These are phyloP conservation scores for Coboldia fuscipes DNA, from an alignment of 1,140 invertebrate genomes.

Conservation along the genomic window DNA sequence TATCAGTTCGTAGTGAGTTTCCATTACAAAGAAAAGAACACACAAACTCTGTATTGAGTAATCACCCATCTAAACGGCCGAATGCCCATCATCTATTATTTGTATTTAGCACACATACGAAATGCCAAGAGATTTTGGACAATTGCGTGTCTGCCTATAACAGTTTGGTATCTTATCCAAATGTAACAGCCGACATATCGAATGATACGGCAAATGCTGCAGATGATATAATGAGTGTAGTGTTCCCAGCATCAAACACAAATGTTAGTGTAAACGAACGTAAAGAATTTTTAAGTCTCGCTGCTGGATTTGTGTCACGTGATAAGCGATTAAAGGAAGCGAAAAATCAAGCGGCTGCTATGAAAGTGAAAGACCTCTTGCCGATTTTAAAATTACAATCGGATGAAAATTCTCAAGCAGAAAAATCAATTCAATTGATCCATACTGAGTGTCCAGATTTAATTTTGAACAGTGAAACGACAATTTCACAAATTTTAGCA, in stretches of 20 bases:
- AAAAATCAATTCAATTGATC: slow-evolving; percentile 6
- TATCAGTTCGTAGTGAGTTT: slow-evolving; percentile 37
- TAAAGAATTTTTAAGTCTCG: slow-evolving; percentile 35
- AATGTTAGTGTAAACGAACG: slow-evolving; percentile 10
- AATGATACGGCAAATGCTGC: background rate
- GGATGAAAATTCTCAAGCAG: background rate
- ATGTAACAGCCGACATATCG: background rate
- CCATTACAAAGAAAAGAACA: slow-evolving; percentile 14
- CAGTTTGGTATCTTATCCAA: background rate
- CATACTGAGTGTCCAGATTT: slow-evolving; percentile 24
- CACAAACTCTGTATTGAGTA: slow-evolving; percentile 12
- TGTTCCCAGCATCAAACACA: slow-evolving; percentile 2
- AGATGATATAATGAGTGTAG: too few species aligned
- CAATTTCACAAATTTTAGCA: slow-evolving; percentile 35
- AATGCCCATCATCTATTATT: slow-evolving; percentile 38
- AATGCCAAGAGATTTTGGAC: slow-evolving; percentile 25
- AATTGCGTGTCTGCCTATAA: slow-evolving; percentile 15
- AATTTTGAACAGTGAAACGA: slow-evolving; percentile 29
- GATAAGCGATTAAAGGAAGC: slow-evolving; percentile 62
- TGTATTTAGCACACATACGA: slow-evolving; percentile 49
- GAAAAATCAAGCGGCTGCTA: slow-evolving; percentile 27
- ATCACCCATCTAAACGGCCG: slow-evolving; percentile 20
- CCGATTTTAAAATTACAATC: slow-evolving; percentile 10
- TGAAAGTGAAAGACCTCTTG: slow-evolving; percentile 14
- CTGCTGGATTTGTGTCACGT: slow-evolving; percentile 60